Base-by-base conservation (phyloP, 2,888 invertebrate species). In the Sminthurides aquaticus region DNA sequence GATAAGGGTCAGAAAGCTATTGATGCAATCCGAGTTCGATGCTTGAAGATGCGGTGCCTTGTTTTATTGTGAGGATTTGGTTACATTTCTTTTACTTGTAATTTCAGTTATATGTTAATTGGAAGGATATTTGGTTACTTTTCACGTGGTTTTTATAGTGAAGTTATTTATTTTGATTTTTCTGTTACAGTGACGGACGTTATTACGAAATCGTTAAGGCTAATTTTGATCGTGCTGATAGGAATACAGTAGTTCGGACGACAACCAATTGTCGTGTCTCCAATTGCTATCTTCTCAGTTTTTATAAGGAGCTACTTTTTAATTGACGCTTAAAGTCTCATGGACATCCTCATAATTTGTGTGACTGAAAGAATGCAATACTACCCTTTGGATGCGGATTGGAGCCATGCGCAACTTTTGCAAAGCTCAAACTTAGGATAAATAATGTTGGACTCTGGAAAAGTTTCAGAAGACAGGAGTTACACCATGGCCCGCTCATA, bases 1-100 rank as follows among this genome's bases (percentile, higher is more conserved):
- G 99, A 99, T 80, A 99, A 99, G 81, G 97, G 97, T 77, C 97
- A 97, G 80, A 99, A 99, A 79, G 98, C 98, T 54, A 97, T 99
- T 73, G 99, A 99, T 79, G 90, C 96, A 57, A 83, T 99, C 68
- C 87, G 99, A 56, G 91, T 99, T 54, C 93, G 93, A 77, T 98
- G 98, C 76, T 83, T 95, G 1, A 91, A 94, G 78, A 82, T 99
- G 59, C 87, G 88, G 74, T 95, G 96, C 76, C 85, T 99, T 70
- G 93, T 94, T 20, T 83, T 99, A 54, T 95, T 91, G 91, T 92
- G 78, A 79, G 77, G 49, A 3, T n/a, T 5, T 20, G 20, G 18
- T 61, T 61, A 22, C 18, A 3, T 34, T 20, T 60, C n/a, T n/a
- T n/a, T n/a, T n/a, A 52, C 52, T n/a, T n/a, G n/a, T n/a, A n/a